These are phyloP conservation scores for Todus mexicanus DNA, from an alignment of 2,797 vertebrate genomes.

Conservation along the genomic window DNA sequence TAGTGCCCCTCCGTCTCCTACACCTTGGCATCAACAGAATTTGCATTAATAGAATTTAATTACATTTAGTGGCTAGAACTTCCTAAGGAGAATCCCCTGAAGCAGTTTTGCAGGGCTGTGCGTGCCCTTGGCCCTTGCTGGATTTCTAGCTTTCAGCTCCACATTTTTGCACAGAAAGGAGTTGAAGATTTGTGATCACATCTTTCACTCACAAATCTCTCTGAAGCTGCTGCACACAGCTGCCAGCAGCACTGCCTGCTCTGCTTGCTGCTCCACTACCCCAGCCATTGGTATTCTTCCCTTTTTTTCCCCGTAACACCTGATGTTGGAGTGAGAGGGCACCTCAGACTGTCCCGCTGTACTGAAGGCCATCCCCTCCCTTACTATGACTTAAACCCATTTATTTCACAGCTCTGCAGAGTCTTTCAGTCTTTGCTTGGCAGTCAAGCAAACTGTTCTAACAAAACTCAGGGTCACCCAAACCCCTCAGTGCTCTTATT, in stretches of 20 bases:
- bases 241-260: not conserved
- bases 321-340: not conserved
- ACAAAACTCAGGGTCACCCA: not conserved
- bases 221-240: not conserved
- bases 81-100: not conserved
- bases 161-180: not conserved
- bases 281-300: not conserved
- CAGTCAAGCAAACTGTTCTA: not conserved
- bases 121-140: not conserved
- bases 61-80: not conserved
- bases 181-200: not conserved
- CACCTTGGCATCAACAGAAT: not conserved
- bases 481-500: not conserved
- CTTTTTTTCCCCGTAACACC: not conserved
- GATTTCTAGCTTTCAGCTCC: not conserved
- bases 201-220: not conserved
- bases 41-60: not conserved
- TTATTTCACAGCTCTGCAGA: not conserved
- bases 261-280: not conserved
- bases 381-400: not conserved
- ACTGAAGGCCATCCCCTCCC: not conserved
- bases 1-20: not conserved
- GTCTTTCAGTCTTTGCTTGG: not conserved
- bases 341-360: not conserved
- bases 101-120: rapidly evolving